Conservation (phyloP, 2,888 invertebrate genomes). For the Phengaris arion region DNA sequence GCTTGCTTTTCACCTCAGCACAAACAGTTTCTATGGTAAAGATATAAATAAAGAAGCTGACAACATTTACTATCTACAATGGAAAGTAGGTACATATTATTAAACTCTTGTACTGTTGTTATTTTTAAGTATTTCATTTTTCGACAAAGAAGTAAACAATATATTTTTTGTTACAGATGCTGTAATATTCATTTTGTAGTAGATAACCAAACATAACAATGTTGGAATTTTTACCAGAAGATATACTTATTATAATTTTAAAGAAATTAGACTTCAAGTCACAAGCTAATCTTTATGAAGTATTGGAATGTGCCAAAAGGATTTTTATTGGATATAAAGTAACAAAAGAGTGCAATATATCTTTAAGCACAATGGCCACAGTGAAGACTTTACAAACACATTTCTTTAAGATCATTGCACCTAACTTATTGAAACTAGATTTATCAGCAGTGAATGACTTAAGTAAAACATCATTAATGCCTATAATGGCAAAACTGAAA, state of each 20-base stretch:
- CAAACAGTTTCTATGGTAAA: no score
- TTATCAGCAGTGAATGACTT: conserved; percentile 56
- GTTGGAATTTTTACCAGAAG: conserved; percentile 53
- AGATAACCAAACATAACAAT: neutral
- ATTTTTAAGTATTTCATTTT: no score
- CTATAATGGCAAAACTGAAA: conserved; percentile 52
- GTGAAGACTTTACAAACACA: conserved; percentile 49
- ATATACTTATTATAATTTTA: conserved; percentile 60
- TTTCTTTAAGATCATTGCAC: conserved; percentile 55
- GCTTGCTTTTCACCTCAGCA: no score
- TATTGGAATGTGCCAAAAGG: conserved; percentile 48
- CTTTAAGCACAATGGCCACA: conserved; percentile 52
- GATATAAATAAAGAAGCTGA: no score
- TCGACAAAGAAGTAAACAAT: no score
- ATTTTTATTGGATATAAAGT: conserved; percentile 49
- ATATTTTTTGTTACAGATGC: neutral
- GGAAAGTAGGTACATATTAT: no score
- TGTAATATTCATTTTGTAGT: neutral
- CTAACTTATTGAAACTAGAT: conserved; percentile 52
- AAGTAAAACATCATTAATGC: conserved; percentile 48
- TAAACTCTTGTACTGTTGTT: no score
- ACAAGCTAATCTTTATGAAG: conserved; percentile 49
- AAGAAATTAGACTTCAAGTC: conserved; percentile 53
- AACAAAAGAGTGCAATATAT: conserved; percentile 51
- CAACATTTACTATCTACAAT: no score